Base-by-base conservation (phyloP, 1,140 invertebrate species). In the Drosophila mayri region DNA sequence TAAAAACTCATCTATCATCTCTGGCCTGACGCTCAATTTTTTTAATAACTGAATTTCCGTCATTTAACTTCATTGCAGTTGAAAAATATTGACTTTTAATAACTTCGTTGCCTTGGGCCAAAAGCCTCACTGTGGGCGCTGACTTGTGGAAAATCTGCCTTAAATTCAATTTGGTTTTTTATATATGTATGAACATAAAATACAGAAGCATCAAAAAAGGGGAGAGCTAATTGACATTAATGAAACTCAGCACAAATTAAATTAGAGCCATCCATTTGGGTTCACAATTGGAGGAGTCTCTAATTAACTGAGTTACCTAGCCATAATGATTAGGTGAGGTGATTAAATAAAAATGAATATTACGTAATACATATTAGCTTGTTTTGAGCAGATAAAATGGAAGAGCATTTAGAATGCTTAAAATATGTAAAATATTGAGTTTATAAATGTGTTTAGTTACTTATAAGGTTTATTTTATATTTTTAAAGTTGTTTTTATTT, bases 31-130 rank as follows among this genome's bases (percentile, higher is more conserved):
- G 44, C 54, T 80, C 49, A 67, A 49, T 50, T 84, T 73, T 71
- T 77, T 55, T 55, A 90, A 88, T 80, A 87, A 84, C 72, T 75
- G 65, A 84, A 87, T 90, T 87, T 87, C 80, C 84, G 84, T 84
- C 84, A 88, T 79, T 90, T 77, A 67, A 71, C 84, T 88, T 79
- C 79, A 83, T 62, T 79, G 62, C 54, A 52, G 52, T 41, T 46
- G 28, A 70, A 85, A 88, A 81, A 84, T 87, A 87, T 87, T 77
- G 85, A 64, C 67, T 88, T 87, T 87, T 87, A 87, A 87, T 88
- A 80, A 63, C 72, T 80, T 70, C 54, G 43, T 44, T 32, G 72
- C 84, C 80, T 37, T 61, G n/a, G 65, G 64, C 76, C 22, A 35
- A 55, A 32, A 11, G 38, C 46, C 32, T 55, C 40, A 87, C 84